Base-by-base conservation (phyloP, 1,140 invertebrate species). In the Chelonus insularis region DNA sequence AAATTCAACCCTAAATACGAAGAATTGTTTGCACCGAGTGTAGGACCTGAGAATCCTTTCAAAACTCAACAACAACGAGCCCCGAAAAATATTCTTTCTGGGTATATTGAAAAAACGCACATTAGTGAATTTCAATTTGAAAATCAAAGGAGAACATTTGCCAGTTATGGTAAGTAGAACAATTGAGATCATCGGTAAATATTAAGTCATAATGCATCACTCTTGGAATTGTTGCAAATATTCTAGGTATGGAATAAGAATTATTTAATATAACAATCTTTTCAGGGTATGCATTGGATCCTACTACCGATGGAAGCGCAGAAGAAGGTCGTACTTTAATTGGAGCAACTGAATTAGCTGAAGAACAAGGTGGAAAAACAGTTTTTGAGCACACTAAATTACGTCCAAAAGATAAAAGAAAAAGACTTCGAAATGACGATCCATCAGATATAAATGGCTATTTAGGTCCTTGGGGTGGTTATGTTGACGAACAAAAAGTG, bases 121-220 rank as follows among this genome's bases (percentile, higher is more conserved):
- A 88, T 99, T 23, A 98, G 90, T 82, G 92, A 95, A 70, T 99
- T 99, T 81, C 93, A 98, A 69, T 99, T 99, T 87, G 97, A 99
- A 82, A 96, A 94, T 77, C 96, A 99, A 74, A 85, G 97, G 64
- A 84, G 95, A 74, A 99, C 96, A 8, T 99, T 99, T 79, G 84
- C 88, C 25, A 95, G 92, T 73, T 97, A 93, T 83, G 95, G 89
- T 89, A 80, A 57, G 4, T 45, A 23, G 12, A 16, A 39, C 14
- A 7, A 20, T 16, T 18, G 7, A 21, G 14, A 11, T 39, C 14
- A 16, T 12, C 37, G 11, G n/a, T 11, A 11, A 39, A 29, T 29
- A 29, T n/a, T n/a, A n/a, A n/a, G n/a, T n/a, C n/a, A n/a, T n/a
- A n/a, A n/a, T n/a, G n/a, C n/a, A n/a, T n/a, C n/a, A n/a, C n/a